Evolutionary conservation across 1,140 invertebrate genomes (phyloP).

Genomic region (Drosophila subobscura): DNA sequence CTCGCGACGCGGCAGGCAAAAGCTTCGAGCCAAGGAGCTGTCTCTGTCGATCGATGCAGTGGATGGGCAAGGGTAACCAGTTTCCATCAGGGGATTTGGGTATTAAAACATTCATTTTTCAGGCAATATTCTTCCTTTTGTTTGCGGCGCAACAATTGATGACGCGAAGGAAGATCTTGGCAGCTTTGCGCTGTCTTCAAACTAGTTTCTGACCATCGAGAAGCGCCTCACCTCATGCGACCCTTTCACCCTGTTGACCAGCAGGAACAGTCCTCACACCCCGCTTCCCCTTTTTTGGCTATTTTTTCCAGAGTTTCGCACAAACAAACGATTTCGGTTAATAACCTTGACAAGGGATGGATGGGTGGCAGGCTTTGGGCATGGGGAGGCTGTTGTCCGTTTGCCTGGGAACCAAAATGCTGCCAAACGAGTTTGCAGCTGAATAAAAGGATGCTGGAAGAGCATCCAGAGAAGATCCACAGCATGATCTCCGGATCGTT

Average conservation of each 20-base stretch:
- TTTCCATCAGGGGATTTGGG: slow-evolving; percentile 44
- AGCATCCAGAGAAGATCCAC: not conserved
- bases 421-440: slow-evolving; percentile 58
- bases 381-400: slow-evolving; percentile 12
- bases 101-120: slow-evolving; percentile 58
- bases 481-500: not conserved
- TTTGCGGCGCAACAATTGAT: slow-evolving; percentile 67
- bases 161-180: slow-evolving; percentile 68
- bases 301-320: slow-evolving; percentile 49
- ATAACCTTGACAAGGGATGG: slow-evolving; percentile 63
- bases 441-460: not conserved
- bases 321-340: slow-evolving; percentile 58
- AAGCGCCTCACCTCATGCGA: slow-evolving; percentile 62
- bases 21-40: slow-evolving; percentile 22
- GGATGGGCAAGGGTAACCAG: slow-evolving; percentile 31
- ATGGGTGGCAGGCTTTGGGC: slow-evolving; percentile 3
- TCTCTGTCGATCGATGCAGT: not conserved
- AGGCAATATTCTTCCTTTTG: slow-evolving; percentile 58
- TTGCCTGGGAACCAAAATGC: slow-evolving; percentile 70
- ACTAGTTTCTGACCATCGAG: slow-evolving; percentile 57
- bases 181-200: slow-evolving; percentile 61
- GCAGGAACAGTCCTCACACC: slow-evolving; percentile 50
- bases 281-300: slow-evolving; percentile 51
- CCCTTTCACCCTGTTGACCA: slow-evolving; percentile 64
- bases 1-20: slow-evolving; percentile 18